Base-by-base conservation (phyloP, 37 sponge, comb jelly and placozoan genomes). In the Axinella damicornis region DNA sequence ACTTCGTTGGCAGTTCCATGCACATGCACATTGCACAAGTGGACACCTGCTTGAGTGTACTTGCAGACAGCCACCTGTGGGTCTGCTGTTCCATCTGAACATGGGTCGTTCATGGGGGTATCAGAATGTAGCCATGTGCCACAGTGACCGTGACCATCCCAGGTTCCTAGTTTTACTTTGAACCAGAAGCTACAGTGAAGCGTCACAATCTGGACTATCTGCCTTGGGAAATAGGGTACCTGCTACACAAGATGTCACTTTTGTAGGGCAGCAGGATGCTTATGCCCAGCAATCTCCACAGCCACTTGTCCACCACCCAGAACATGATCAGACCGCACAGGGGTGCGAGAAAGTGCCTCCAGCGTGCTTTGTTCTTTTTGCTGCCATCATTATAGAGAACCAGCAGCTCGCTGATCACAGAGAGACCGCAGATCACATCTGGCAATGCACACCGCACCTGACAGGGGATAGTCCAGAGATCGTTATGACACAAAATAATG, bases 201-300 rank as follows among this genome's bases (percentile, higher is more conserved):
- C 46, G 9, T 12, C 9, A 46, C 46, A 46, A 46, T 46, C 46
- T 35, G 20, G 4, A 57, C 61, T 28, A 2, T 58, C 77, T 25
- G 4, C n/a, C 2, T 25, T 61, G n/a, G n/a, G n/a, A n/a, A n/a
- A n/a, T n/a, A n/a, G n/a, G n/a, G n/a, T 25, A 58, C 57, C 34
- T 58, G 17, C 17, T 15, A 4, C 22, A 0, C 0, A 76, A 59
- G 22, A 76, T 58, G 4, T 58, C 59, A 16, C 21, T 57, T 38
- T 76, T 76, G 33, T 58, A 22, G 19, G 77, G 59, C 30, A 76
- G 37, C 77, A 84, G 9, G 14, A 84, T 66, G 4, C 38, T 84
- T 19, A 75, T 53, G 20, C 84, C 84, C 56, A 74, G 76, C 37
- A 74, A 19, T 37, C 66, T 52, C 77, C 76, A 75, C 9, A 84